Base-by-base conservation (phyloP, 2,888 invertebrate genomes). In the Cryptosula pallasiana region DNA sequence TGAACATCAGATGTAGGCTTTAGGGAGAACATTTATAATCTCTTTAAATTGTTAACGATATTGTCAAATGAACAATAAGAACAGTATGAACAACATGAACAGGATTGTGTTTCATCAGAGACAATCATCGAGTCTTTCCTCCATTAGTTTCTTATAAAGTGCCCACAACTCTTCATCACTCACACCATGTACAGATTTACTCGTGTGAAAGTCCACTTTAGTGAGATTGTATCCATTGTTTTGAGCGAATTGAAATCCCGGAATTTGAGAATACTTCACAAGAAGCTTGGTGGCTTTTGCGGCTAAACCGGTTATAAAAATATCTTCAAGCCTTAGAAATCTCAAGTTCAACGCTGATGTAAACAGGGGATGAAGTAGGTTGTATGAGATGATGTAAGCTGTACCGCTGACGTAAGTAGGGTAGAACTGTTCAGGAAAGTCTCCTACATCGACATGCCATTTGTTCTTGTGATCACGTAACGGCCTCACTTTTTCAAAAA, bases 251-350 rank as follows among this genome's bases (percentile, higher is more conserved):
- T 3, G 5, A 32, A 63, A 63, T 27, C 63, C 63, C 2, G 63
- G 63, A 32, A 63, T 25, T n/a, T 63, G 63, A 34, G 2, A 27
- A 32, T 32, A 32, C 13, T 32, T n/a, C 5, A 63, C 32, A 3
- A n/a, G n/a, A n/a, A n/a, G n/a, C n/a, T n/a, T n/a, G n/a, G n/a
- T n/a, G n/a, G n/a, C n/a, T n/a, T n/a, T 63, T 27, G 63, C 63
- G 9, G 63, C 20, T 9, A 63, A 3, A 5, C 63, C 63, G 2
- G 63, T 32, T 32, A 63, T 16, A n/a, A 63, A 63, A 9, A 63
- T 32, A 32, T 63, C 63, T 63, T 63, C 63, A 3, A 63, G 27
- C 27, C 63, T 63, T 16, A 63, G 3, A 32, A 63, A 63, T 16
- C 5, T 27, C 16, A 34, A 32, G 32, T 20, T 32, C 29, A 63